Base-by-base conservation (phyloP, 2,888 invertebrate genomes). In the Deilephila porcellus region DNA sequence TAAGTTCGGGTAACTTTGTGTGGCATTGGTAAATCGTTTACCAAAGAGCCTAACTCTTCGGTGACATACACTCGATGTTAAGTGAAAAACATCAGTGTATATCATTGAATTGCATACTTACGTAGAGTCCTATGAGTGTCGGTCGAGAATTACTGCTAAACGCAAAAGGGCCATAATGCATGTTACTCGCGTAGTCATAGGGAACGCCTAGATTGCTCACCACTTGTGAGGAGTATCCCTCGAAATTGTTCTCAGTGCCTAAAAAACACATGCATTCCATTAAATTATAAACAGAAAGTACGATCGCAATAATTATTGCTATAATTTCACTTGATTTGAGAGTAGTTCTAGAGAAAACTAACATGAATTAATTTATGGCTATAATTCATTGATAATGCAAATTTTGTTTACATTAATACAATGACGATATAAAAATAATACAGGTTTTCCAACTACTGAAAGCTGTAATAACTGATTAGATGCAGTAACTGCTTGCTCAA, bases 151-250 rank as follows among this genome's bases (percentile, higher is more conserved):
- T 96, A 80, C 87, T 95, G n/a, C 96, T 95, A 86, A 97, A 97
- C 0, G 96, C 96, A 64, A 93, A 93, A 0, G 95, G 94, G 70
- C 96, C 96, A 82, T 97, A 97, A 85, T 97, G 97, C 95, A 97
- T 95, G 70, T 97, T 95, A 86, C 97, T 97, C 20, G 95, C 95
- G 80, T 97, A 97, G 86, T 97, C 97, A 81, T 97, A 97, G 1
- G 92, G 91, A 5, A 96, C 87, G 0, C 92, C 95, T 77, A 96
- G 95, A 83, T 96, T 96, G 71, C 95, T 94, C 0, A 97, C 95
- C 37, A 94, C 90, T 3, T 94, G 91, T 0, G 91, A 83, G 0
- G 91, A 89, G 84, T 96, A 96, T 82, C 96, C 96, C 37, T 95
- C 95, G 82, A 97, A 94, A 82, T 94, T 93, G 81, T 93, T 84